phyloP scores from a whole-genome alignment of 2,888 invertebrate species.

The Trypoxylon attenuatum region DNA sequence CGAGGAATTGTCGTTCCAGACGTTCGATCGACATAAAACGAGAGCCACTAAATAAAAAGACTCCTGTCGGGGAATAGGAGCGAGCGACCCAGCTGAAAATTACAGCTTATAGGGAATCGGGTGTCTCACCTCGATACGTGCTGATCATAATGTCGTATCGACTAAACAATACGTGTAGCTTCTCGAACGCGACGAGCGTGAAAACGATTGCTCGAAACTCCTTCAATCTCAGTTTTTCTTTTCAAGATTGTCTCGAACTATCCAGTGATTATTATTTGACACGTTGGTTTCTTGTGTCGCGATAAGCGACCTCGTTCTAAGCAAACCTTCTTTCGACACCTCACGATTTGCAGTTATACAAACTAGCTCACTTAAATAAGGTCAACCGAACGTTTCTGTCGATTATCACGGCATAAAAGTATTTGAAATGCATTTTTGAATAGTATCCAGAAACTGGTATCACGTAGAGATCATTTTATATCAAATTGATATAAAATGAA shows the following conservation, averaged over 20 bases:
- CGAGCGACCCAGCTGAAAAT: conserved; percentile 20
- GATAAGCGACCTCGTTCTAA: too few relatives aligned
- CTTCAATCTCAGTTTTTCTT: conserved; percentile 20
- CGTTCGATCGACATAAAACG: conserved; percentile 39
- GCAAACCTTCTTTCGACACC: too few relatives aligned
- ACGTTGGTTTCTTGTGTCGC: too few relatives aligned
- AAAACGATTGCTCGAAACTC: conserved; percentile 62
- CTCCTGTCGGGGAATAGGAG: conserved; percentile 11
- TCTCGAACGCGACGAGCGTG: conserved; percentile 61
- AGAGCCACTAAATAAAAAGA: conserved; percentile 12
- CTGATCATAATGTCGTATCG: conserved; percentile 57
- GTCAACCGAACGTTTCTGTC: too few relatives aligned
- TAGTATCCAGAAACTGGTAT: too few relatives aligned
- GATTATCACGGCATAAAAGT: too few relatives aligned
- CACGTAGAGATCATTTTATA: too few relatives aligned
- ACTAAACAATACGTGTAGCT: conserved; percentile 69
- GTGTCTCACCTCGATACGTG: conserved; percentile 16
- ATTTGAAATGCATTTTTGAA: too few relatives aligned
- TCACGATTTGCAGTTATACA: too few relatives aligned
- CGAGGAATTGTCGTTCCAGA: conserved; percentile 28
- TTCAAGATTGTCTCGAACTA: conserved; percentile 18
- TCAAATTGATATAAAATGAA: too few relatives aligned
- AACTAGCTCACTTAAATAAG: too few relatives aligned
- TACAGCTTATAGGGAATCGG: conserved; percentile 32
- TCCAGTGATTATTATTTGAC: conserved; percentile 49